Evolutionary conservation across 2,888 invertebrate species (phyloP).

Genomic region (Panzeria rudis): DNA sequence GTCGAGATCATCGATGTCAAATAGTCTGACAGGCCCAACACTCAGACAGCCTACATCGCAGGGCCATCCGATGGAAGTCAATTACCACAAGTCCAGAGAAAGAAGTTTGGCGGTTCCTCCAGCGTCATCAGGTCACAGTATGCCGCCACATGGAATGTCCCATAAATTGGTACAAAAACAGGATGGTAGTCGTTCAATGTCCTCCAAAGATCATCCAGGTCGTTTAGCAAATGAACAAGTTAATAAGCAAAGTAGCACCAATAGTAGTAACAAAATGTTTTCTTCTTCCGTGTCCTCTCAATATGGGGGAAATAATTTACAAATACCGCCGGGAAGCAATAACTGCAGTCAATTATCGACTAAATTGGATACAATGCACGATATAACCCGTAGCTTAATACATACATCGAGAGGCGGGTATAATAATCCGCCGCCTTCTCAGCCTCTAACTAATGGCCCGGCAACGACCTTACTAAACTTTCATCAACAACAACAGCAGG

Average conservation of each 20-base stretch:
- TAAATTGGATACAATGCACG: constrained; percentile 70
- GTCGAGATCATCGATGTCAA: constrained; percentile 70
- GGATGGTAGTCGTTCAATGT: constrained; percentile 73
- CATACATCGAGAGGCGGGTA: constrained; percentile 61
- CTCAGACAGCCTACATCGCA: constrained; percentile 74
- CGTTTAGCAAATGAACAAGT: constrained; percentile 65
- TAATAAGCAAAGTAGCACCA: constrained; percentile 49
- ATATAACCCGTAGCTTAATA: constrained; percentile 73
- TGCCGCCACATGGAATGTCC: constrained; percentile 60
- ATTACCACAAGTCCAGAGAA: constrained; percentile 81
- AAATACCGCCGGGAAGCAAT: constrained; percentile 70
- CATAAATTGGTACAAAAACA: constrained; percentile 78
- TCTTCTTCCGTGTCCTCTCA: constrained; percentile 72
- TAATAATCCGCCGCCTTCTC: constrained; percentile 60
- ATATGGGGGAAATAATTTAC: constrained; percentile 70
- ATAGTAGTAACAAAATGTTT: constrained; percentile 76
- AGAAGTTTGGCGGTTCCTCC: constrained; percentile 70
- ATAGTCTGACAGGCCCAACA: constrained; percentile 59
- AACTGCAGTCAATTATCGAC: constrained; percentile 47
- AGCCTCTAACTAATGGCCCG: constrained; percentile 65
- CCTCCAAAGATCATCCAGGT: constrained; percentile 72
- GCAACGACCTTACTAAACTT: constrained; percentile 55
- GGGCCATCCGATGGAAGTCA: constrained; percentile 75
- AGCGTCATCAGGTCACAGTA: constrained; percentile 74
- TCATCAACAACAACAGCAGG: constrained; percentile 74